Conservation (phyloP, 2,797 vertebrate genomes). For the Eupleurogrammus muticus region DNA sequence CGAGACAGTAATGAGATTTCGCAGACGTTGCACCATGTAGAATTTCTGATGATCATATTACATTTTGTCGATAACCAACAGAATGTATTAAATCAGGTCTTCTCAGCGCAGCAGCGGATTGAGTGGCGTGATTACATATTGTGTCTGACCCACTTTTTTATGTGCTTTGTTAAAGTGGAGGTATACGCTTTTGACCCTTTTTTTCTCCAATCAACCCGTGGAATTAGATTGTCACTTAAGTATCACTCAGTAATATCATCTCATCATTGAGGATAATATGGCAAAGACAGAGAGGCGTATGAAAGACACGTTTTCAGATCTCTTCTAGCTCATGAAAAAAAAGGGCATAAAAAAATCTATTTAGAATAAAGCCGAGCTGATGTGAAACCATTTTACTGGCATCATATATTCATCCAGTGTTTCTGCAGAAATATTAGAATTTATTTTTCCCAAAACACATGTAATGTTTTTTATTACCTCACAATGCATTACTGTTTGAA, state of each 20-base stretch:
- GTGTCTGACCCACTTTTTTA: slow-evolving; percentile 57
- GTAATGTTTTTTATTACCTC: background rate
- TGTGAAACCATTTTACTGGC: background rate
- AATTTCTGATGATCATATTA: slow-evolving; percentile 80
- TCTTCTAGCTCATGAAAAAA: background rate
- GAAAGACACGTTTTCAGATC: slow-evolving; percentile 1
- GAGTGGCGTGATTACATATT: slow-evolving; percentile 56
- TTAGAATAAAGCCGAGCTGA: background rate
- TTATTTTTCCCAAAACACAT: background rate
- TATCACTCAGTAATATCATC: slow-evolving; percentile 33
- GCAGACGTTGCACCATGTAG: slow-evolving; percentile 73
- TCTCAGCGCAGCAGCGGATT: slow-evolving; percentile 39
- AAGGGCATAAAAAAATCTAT: no score
- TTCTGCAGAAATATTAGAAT: background rate
- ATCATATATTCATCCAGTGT: background rate
- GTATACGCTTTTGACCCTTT: slow-evolving; percentile 17
- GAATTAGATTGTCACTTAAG: slow-evolving; percentile 44
- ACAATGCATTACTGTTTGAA: background rate
- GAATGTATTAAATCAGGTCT: slow-evolving; percentile 70
- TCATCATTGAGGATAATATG: slow-evolving; percentile 19
- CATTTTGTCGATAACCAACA: slow-evolving; percentile 74
- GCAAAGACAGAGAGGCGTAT: background rate
- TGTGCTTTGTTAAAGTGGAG: slow-evolving; percentile 56
- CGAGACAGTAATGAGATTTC: slow-evolving; percentile 78
- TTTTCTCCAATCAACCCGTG: slow-evolving; percentile 40